Evolutionary conservation across 2,113 vertebrate species (phyloP).

Genomic region (Pterophyllum scalare): DNA sequence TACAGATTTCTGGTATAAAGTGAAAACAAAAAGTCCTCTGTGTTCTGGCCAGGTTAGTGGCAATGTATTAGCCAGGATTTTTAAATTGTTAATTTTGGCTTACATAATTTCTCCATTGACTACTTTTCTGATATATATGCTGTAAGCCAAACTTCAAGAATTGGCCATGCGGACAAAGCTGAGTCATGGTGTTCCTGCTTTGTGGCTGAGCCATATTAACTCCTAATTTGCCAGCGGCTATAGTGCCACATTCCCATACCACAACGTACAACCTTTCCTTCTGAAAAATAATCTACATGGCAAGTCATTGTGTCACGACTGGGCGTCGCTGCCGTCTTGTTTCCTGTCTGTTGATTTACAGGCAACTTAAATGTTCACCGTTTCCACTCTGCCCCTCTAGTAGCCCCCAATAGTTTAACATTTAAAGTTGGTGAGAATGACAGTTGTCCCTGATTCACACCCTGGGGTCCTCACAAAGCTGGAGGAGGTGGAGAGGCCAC

Average conservation of each 20-base stretch:
- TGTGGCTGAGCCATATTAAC: background rate
- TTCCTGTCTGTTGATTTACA: slow-evolving; percentile 35
- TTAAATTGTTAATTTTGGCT: background rate
- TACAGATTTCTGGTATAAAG: background rate
- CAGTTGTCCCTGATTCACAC: background rate
- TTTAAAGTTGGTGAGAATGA: slow-evolving; percentile 46
- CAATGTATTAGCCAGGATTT: background rate
- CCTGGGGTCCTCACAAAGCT: background rate
- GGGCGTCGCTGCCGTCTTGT: slow-evolving; percentile 51
- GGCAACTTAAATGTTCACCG: slow-evolving; percentile 29
- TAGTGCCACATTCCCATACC: slow-evolving; percentile 56
- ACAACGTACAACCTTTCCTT: slow-evolving; percentile 76
- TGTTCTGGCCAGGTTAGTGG: background rate
- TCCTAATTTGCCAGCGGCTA: background rate
- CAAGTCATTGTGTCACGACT: slow-evolving; percentile 72
- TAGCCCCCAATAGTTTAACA: slow-evolving; percentile 62
- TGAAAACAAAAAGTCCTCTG: background rate
- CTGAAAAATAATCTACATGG: slow-evolving; percentile 82
- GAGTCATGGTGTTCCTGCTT: background rate
- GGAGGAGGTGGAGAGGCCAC: background rate
- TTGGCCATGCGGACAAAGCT: background rate
- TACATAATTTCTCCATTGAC: background rate
- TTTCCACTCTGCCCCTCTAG: slow-evolving; percentile 80
- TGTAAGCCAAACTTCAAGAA: background rate
- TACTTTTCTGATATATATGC: background rate